Percentiles rank a stretch among this genome's conserved stretches.
These are phyloP conservation scores for Eurystomus gularis DNA, from an alignment of 2,113 vertebrate genomes.

Conservation along the genomic window DNA sequence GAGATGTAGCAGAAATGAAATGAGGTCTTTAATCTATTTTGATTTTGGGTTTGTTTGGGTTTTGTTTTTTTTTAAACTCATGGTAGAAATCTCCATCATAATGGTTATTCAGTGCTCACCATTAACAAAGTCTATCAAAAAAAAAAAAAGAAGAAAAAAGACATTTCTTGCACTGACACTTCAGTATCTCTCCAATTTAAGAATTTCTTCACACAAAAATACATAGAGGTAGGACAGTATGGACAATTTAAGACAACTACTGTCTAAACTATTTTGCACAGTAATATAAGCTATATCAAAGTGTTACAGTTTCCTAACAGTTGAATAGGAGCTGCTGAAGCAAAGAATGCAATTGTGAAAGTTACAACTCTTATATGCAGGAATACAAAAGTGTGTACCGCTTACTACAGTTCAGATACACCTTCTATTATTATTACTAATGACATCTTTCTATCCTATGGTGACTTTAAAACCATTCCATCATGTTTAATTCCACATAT, in stretches of 20 bases:
- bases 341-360: not conserved
- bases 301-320: not conserved
- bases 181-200: not conserved
- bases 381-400: not conserved
- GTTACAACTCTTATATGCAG: not conserved
- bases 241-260: not conserved
- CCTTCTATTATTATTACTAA: not conserved
- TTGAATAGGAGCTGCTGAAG: not conserved
- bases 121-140: not conserved
- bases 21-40: not conserved
- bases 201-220: not conserved
- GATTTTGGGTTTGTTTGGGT: not conserved
- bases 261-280: not conserved
- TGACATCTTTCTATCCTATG: not conserved
- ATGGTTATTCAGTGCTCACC: not conserved
- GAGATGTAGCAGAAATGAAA: not conserved
- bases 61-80: not conserved
- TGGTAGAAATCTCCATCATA: not conserved
- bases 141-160: not conserved
- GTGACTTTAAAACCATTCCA: constrained; percentile 7
- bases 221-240: not conserved
- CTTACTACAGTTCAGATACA: not conserved
- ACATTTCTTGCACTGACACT: not conserved
- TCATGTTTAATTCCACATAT: not conserved
- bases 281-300: not conserved